Evolutionary conservation across 2,888 invertebrate genomes (phyloP), one percentile per base, ranked within the genome.

Genomic region (Rotaria magnacalcarata): DNA sequence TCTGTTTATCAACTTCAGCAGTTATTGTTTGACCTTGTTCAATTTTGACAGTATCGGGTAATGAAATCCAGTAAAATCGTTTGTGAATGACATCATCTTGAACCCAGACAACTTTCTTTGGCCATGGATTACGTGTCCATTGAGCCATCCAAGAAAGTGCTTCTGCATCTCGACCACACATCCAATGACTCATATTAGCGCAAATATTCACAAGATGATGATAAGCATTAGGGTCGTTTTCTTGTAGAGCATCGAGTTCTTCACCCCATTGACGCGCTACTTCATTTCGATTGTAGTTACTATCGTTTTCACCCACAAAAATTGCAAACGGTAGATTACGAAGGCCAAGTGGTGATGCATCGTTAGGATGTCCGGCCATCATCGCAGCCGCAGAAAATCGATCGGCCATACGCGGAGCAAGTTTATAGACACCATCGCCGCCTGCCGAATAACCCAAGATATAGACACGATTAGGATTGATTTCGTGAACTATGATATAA

Each of bases 81-180:
- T 67, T 4, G 19, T 67, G 67, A 34, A 6, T 16, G 7, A 67
- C 27, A 34, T 67, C 34, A 67, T 67, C 67, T 34, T 67, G 67
- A 34, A 67, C 67, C 67, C 67, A 67, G 34, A 67, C 34, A 34
- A 67, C 34, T 6, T 67, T 67, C 34, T 67, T 67, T 19, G 67
- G 67, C 67, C 67, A 67, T 67, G 67, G 67, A 67, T 67, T 67
- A 67, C 67, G 67, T 34, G 67, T 34, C 67, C 67, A 67, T 67
- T 67, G 67, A 11, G 27, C 34, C 67, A 67, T 67, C 67, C 67
- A 67, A 27, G 27, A 14, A 0, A 67, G 34, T 27, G 67, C 67
- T 67, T 67, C 34, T 34, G 67, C 67, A 19, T 67, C 67, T 34
- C 4, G 34, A 34, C 67, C 67, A 67, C 67, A 67, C 67, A 67